Evolutionary conservation across 2,888 invertebrate genomes (phyloP), one percentile per base, ranked within the genome.

Genomic region (Ceraclea dissimilis): DNA sequence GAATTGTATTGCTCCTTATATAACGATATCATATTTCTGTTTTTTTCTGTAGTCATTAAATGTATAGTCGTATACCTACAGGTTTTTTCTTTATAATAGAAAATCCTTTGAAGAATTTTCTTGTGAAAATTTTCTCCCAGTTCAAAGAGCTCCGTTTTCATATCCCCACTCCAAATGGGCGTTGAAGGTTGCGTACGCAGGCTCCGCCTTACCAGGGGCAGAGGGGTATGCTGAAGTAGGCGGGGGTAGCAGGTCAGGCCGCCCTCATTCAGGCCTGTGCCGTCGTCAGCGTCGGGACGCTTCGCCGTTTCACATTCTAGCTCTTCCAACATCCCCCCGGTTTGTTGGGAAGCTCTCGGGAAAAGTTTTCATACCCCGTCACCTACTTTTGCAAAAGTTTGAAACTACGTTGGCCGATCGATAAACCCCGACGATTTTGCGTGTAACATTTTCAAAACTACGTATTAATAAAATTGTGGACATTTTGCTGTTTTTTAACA

Each of bases 171-270:
- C 34, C 52, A n/a, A 33, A 22, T 33, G 60, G 53, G 54, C 53
- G 61, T 58, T 34, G 11, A 19, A 39, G 20, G 44, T 17, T 59
- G 60, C 60, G 62, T 52, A 56, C 61, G 61, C 60, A 56, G 56
- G 53, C 56, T 39, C 58, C 59, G 59, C 60, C 60, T 51, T 17
- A 39, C 52, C 49, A 51, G 53, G 74, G 73, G 76, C 70, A 70
- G 74, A 71, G 70, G 65, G 61, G 63, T 57, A 16, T 57, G 60
- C 59, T 46, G 49, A 39, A 39, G 34, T 19, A 31, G 64, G 63
- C 63, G 64, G 52, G 52, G 57, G 57, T 22, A 48, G 59, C 52
- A 55, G 47, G 54, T 56, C 58, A 50, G 52, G 48, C 58, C 58
- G 52, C 60, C 59, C 57, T 60, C 62, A 58, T 67, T 62, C 65